phyloP scores from a whole-genome alignment of 2,797 vertebrate genomes.

The Heliangelus exortis region DNA sequence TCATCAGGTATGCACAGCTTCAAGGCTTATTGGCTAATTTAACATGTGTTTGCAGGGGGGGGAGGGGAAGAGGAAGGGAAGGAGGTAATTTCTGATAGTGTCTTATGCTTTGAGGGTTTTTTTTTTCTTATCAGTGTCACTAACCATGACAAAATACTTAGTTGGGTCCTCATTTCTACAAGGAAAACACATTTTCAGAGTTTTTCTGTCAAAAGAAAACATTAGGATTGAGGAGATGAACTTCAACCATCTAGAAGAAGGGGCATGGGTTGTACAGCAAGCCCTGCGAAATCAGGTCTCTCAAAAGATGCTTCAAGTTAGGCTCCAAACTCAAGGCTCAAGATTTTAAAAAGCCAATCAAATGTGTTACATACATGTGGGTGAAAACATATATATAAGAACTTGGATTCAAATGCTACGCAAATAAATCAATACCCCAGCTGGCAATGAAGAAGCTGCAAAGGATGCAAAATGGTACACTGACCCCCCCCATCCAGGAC shows the following conservation, averaged over 20 bases:
- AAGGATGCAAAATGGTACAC: background rate
- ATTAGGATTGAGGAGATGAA: background rate
- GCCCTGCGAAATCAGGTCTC: background rate
- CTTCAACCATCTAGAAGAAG: background rate
- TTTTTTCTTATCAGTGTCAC: constrained; percentile 51
- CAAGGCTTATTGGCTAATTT: constrained; percentile 75
- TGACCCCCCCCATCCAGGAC: background rate
- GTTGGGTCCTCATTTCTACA: constrained; percentile 12
- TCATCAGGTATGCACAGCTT: constrained; percentile 69
- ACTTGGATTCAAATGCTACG: background rate
- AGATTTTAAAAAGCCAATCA: background rate
- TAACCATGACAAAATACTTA: constrained; percentile 61
- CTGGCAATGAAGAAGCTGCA: background rate
- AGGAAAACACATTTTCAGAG: background rate
- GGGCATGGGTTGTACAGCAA: background rate
- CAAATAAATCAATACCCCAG: background rate
- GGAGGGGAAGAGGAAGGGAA: background rate
- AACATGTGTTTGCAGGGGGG: constrained; percentile 43
- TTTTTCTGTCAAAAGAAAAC: background rate
- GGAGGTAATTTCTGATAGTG: constrained; percentile 44
- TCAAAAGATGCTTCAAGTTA: background rate
- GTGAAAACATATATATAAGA: background rate
- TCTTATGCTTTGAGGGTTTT: background rate
- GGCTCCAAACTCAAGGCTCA: background rate
- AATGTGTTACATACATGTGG: fast-evolving